Evolutionary conservation across 2,113 vertebrate genomes (phyloP).

Genomic region (Gobiocypris rarus): DNA sequence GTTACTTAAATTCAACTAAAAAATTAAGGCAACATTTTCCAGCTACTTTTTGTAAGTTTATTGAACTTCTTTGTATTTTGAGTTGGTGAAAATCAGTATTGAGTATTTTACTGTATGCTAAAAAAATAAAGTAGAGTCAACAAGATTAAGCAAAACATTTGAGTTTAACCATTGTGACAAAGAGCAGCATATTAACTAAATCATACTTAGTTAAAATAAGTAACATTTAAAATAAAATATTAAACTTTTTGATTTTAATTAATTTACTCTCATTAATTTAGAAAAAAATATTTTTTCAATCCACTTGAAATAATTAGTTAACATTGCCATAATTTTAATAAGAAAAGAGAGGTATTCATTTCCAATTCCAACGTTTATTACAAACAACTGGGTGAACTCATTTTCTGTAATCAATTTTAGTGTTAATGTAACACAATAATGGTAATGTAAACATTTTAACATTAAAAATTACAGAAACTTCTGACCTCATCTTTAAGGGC

Average conservation of each 20-base stretch:
- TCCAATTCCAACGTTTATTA: background rate
- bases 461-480: background rate
- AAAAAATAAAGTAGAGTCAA: too few species aligned
- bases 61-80: too few species aligned
- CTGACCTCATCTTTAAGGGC: background rate
- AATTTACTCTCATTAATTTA: background rate
- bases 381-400: background rate
- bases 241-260: background rate
- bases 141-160: too few species aligned
- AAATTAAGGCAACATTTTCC: too few species aligned
- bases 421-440: background rate
- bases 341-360: background rate
- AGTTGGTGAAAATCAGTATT: too few species aligned
- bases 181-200: too few species aligned
- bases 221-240: too few species aligned
- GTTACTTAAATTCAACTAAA: too few species aligned
- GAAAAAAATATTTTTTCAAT: background rate
- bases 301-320: conserved; percentile 7
- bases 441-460: background rate
- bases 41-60: too few species aligned
- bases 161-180: too few species aligned
- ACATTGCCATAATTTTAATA: background rate
- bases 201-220: too few species aligned
- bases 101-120: too few species aligned
- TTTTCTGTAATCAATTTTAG: background rate